phyloP scores from a whole-genome alignment of 2,797 vertebrate species.

The Euphonia xanthogaster region DNA sequence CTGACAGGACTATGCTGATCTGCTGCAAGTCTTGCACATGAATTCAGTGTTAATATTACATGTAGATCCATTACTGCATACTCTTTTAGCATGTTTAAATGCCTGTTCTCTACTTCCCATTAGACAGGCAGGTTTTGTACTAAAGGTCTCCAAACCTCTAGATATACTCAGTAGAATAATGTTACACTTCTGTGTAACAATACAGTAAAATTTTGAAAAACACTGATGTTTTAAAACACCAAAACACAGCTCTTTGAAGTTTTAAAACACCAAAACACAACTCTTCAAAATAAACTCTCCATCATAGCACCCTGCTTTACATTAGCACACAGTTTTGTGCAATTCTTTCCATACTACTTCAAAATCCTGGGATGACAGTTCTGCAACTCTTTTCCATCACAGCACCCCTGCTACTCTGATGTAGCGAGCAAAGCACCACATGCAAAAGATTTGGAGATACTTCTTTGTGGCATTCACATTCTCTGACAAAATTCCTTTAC shows the following conservation, averaged over 20 bases:
- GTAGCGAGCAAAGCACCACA: accelerated
- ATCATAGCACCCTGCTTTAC: not conserved
- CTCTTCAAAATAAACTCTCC: not conserved
- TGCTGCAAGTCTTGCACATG: not conserved
- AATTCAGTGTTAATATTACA: not conserved
- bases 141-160: not conserved
- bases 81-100: not conserved
- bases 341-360: not conserved
- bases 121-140: not conserved
- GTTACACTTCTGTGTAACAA: not conserved
- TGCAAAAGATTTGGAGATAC: accelerated
- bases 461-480: not conserved
- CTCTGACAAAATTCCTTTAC: not conserved
- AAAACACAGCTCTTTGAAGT: not conserved
- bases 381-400: not conserved
- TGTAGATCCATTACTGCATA: not conserved
- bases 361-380: not conserved
- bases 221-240: not conserved
- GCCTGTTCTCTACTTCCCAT: not conserved
- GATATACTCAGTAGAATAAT: not conserved
- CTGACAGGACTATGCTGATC: not conserved
- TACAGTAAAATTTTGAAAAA: not conserved
- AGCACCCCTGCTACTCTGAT: not conserved
- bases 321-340: not conserved
- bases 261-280: not conserved